Conservation (phyloP, 2,888 invertebrate species). For the Trichogramma dendrolimi region DNA sequence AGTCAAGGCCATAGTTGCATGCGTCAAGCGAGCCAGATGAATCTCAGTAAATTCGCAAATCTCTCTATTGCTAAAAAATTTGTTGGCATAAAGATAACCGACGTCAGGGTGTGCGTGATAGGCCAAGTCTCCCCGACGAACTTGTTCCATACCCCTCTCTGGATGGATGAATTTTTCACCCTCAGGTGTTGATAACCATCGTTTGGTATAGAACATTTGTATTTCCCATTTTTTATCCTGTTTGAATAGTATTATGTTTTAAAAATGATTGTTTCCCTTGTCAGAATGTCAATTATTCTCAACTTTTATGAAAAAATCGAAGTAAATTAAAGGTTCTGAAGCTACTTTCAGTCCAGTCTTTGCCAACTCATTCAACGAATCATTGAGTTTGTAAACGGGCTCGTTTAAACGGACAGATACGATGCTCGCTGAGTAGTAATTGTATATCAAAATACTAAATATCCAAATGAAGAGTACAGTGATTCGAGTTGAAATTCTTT, state of each 20-base stretch:
- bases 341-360: conserved; percentile 15
- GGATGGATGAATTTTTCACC: conserved; percentile 11
- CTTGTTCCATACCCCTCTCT: conserved; percentile 19
- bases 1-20: conserved; percentile 3
- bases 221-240: conserved; percentile 13
- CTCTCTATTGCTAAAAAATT: conserved; percentile 16
- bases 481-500: conserved; percentile 13
- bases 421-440: conserved; percentile 26
- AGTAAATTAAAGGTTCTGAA: conserved; percentile 21
- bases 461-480: conserved; percentile 14
- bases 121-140: conserved; percentile 22
- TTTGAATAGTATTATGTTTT: neutral
- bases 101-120: conserved; percentile 25
- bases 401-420: conserved; percentile 23
- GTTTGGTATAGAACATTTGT: neutral
- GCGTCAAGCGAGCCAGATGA: conserved; percentile 6
- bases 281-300: conserved; percentile 5
- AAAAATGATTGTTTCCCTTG: neutral
- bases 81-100: conserved; percentile 20
- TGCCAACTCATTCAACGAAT: conserved; percentile 17
- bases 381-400: conserved; percentile 22
- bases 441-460: conserved; percentile 24
- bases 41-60: conserved; percentile 27
- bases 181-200: conserved; percentile 1
- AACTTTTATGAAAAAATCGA: conserved; percentile 7